Percentiles rank a stretch among this genome's conserved stretches.
These are phyloP conservation scores for Phalacrocorax aristotelis DNA, from an alignment of 2,113 vertebrate species.

Conservation along the genomic window DNA sequence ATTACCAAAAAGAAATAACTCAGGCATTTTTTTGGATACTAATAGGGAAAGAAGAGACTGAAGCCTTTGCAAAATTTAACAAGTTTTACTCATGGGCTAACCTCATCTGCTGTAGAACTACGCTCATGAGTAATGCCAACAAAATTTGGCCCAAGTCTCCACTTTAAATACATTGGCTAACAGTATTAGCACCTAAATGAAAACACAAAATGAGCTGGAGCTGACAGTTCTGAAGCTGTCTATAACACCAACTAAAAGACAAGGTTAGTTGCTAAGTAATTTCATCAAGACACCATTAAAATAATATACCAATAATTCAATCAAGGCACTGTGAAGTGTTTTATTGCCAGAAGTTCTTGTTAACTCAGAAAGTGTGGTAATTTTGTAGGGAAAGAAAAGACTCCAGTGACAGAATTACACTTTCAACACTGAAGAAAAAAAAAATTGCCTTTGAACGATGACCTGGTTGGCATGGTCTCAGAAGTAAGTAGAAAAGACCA, in stretches of 20 bases:
- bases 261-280: conserved; percentile 47
- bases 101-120: background rate
- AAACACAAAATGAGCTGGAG: background rate
- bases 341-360: conserved; percentile 28
- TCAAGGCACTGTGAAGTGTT: background rate
- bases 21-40: background rate
- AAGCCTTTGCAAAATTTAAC: background rate
- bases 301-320: conserved; percentile 44
- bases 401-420: background rate
- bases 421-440: background rate
- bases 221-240: conserved; percentile 3
- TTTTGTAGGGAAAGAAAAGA: background rate
- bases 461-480: background rate
- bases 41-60: background rate
- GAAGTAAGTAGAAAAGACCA: background rate
- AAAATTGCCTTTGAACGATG: background rate
- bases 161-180: conserved; percentile 4
- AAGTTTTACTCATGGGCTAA: background rate
- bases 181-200: background rate
- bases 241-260: background rate
- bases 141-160: background rate
- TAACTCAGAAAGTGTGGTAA: conserved; percentile 24
- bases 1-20: background rate
- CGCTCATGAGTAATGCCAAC: background rate
- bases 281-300: conserved; percentile 51